Percentiles rank a stretch among this genome's conserved stretches.
Conservation (phyloP, 2,113 vertebrate species). For the Zapornia atra region DNA sequence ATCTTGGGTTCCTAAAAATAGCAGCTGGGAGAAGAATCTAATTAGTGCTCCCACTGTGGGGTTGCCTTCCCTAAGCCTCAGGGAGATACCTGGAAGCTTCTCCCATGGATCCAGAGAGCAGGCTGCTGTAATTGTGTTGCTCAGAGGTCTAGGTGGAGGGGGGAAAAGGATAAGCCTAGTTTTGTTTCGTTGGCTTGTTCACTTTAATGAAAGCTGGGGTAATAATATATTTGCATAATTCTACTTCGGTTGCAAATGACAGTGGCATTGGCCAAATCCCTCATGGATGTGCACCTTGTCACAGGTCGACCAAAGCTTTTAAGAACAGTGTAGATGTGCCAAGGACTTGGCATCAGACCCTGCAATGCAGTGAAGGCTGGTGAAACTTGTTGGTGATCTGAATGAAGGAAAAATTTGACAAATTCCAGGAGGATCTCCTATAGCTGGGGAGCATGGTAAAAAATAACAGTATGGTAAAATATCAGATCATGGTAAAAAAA, state of each 20-base stretch:
- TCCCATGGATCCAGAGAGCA: neutral
- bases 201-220: neutral
- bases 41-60: neutral
- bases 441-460: neutral
- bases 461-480: neutral
- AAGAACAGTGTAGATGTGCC: neutral
- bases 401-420: neutral
- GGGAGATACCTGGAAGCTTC: neutral
- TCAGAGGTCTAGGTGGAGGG: fast-evolving
- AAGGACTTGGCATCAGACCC: neutral
- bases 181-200: neutral
- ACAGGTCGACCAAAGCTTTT: neutral
- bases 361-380: neutral
- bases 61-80: neutral
- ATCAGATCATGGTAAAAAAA: neutral
- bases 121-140: neutral
- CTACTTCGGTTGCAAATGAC: neutral
- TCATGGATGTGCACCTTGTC: neutral
- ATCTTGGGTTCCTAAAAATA: neutral
- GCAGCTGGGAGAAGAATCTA: neutral
- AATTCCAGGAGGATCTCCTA: neutral
- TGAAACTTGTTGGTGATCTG: neutral
- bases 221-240: neutral
- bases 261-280: neutral
- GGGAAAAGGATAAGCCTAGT: neutral